A percentile compares a stretch with the other conserved stretches of the same genome.
These are phyloP conservation scores for Lipophrys pholis DNA, from an alignment of 2,113 vertebrate species.

Conservation along the genomic window DNA sequence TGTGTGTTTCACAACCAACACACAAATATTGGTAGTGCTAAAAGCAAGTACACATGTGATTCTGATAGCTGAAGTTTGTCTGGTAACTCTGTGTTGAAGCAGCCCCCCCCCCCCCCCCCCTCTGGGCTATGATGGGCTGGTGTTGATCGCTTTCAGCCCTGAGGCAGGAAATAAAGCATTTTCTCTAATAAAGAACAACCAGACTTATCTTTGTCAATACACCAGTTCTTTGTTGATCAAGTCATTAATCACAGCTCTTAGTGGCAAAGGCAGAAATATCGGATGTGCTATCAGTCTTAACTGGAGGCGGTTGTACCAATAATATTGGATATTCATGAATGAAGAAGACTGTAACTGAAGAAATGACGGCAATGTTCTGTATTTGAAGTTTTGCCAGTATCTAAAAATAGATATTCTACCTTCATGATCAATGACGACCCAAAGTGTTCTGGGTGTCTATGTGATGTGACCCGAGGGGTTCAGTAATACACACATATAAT, in stretches of 20 bases:
- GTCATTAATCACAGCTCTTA: constrained; percentile 77
- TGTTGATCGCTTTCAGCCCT: constrained; percentile 71
- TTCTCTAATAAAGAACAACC: constrained; percentile 51
- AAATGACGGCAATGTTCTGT: no score
- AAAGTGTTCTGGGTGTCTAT: constrained; percentile 13
- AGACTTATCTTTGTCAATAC: constrained; percentile 54
- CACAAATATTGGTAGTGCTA: no score
- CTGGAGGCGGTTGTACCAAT: constrained; percentile 48
- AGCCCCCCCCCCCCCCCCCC: no score
- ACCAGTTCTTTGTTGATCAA: constrained; percentile 23
- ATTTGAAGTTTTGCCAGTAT: no score
- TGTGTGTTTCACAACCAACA: no score
- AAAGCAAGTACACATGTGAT: no score
- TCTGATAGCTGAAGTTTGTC: no score
- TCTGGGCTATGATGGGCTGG: constrained; percentile 60
- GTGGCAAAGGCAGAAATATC: constrained; percentile 29
- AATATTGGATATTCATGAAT: not conserved
- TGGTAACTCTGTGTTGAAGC: no score
- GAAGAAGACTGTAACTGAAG: no score
- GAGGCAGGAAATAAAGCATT: constrained; percentile 5
- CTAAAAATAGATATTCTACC: not conserved
- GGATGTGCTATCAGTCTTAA: constrained; percentile 31
- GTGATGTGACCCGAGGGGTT: constrained; percentile 18
- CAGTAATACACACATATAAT: not conserved
- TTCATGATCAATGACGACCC: constrained; percentile 55